Evolutionary conservation across 1,140 invertebrate genomes (phyloP).

Genomic region (Pantala flavescens): DNA sequence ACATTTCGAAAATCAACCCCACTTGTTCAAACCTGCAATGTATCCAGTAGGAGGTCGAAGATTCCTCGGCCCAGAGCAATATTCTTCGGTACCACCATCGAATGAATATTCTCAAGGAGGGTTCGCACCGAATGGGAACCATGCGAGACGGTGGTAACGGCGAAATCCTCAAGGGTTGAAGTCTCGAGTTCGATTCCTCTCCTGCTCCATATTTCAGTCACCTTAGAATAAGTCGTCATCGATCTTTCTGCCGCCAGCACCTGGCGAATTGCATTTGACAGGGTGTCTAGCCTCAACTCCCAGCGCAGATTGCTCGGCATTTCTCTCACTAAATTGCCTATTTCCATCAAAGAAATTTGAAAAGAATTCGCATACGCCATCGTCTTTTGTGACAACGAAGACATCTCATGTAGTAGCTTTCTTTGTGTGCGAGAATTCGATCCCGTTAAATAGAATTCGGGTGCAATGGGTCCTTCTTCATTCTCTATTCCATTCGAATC

Average conservation of each 20-base stretch:
- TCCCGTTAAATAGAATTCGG: neutral
- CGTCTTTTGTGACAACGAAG: neutral
- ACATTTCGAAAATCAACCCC: too few species aligned
- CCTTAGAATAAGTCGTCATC: conserved; percentile 44
- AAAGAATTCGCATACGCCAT: neutral
- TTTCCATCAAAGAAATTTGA: neutral
- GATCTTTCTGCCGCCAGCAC: conserved; percentile 43
- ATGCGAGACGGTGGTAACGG: conserved; percentile 50
- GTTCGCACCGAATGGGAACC: conserved; percentile 47
- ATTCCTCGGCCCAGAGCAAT: conserved; percentile 34
- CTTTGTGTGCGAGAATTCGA: neutral
- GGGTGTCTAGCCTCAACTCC: conserved; percentile 43
- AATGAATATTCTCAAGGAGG: conserved; percentile 54
- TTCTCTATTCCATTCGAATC: neutral
- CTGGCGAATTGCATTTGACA: conserved; percentile 44
- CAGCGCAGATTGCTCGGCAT: conserved; percentile 36
- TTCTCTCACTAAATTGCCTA: conserved; percentile 22
- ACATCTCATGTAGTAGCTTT: neutral
- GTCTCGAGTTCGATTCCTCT: conserved; percentile 38
- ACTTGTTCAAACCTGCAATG: conserved; percentile 37
- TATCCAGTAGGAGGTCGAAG: conserved; percentile 36
- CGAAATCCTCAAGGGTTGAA: conserved; percentile 56
- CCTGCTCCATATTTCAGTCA: conserved; percentile 15
- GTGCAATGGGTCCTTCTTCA: neutral
- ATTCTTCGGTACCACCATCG: conserved; percentile 40